Evolutionary conservation across 2,888 invertebrate species (phyloP).

Genomic region (Tridacna gigas): DNA sequence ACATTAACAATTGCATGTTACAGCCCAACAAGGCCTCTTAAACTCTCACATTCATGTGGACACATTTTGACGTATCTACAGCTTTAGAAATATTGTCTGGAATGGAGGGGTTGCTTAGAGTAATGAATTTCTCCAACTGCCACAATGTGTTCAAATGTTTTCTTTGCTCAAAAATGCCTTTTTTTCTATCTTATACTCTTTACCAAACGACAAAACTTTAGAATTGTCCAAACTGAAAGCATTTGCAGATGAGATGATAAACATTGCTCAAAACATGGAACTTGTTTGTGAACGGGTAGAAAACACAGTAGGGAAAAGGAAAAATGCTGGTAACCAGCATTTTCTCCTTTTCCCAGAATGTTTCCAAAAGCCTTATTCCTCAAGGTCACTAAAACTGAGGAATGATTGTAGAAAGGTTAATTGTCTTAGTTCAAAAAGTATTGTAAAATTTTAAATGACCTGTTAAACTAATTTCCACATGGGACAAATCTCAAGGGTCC

Average conservation of each 20-base stretch:
- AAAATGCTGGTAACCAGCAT: background rate
- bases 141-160: background rate
- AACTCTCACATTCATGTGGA: background rate
- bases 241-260: too few relatives aligned
- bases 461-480: too few relatives aligned
- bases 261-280: too few relatives aligned
- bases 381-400: background rate
- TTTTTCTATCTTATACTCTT: too few relatives aligned
- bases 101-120: background rate
- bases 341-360: background rate
- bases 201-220: too few relatives aligned
- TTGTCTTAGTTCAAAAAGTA: background rate
- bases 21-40: background rate
- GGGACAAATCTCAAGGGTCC: too few relatives aligned
- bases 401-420: background rate
- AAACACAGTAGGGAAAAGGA: background rate
- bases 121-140: background rate
- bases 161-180: too few relatives aligned
- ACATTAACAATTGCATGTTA: conserved; percentile 9
- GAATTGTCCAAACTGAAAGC: too few relatives aligned
- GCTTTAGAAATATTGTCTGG: background rate
- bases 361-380: background rate
- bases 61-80: background rate
- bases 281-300: too few relatives aligned
- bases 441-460: too few relatives aligned